Evolutionary conservation across 1,140 invertebrate species (phyloP).

Genomic region (Maniola jurtina): DNA sequence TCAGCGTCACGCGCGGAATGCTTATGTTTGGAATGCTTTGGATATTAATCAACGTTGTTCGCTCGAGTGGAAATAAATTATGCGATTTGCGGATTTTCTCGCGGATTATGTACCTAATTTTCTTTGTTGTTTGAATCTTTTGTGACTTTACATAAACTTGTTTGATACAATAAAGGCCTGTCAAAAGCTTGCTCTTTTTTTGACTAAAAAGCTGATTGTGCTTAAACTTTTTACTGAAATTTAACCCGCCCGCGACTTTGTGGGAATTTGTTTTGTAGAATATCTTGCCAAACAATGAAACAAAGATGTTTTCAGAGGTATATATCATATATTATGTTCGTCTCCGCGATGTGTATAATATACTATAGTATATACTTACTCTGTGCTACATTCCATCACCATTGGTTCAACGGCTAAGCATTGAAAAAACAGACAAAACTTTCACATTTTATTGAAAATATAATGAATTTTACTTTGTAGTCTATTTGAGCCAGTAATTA

Average conservation of each 20-base stretch:
- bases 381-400: too few relatives aligned
- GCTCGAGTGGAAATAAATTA: slow-evolving; percentile 32
- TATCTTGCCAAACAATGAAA: neutral
- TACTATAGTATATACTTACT: too few relatives aligned
- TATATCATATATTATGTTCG: too few relatives aligned
- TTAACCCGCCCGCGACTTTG: too few relatives aligned
- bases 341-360: too few relatives aligned
- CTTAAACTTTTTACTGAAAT: neutral
- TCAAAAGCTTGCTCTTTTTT: neutral
- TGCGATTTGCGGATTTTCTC: slow-evolving; percentile 22
- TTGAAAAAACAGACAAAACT: too few relatives aligned
- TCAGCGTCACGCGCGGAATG: slow-evolving; percentile 40
- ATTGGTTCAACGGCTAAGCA: too few relatives aligned
- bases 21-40: slow-evolving; percentile 34
- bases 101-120: slow-evolving; percentile 10
- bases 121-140: slow-evolving; percentile 3
- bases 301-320: too few relatives aligned
- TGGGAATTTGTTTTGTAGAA: neutral
- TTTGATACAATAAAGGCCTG: neutral
- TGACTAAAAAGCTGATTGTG: neutral
- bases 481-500: too few relatives aligned
- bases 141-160: neutral
- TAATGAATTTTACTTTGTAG: too few relatives aligned
- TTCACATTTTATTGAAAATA: too few relatives aligned
- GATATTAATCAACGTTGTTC: slow-evolving; percentile 46